Evolutionary conservation across 1,140 invertebrate species (phyloP).

Genomic region (Riptortus pedestris): DNA sequence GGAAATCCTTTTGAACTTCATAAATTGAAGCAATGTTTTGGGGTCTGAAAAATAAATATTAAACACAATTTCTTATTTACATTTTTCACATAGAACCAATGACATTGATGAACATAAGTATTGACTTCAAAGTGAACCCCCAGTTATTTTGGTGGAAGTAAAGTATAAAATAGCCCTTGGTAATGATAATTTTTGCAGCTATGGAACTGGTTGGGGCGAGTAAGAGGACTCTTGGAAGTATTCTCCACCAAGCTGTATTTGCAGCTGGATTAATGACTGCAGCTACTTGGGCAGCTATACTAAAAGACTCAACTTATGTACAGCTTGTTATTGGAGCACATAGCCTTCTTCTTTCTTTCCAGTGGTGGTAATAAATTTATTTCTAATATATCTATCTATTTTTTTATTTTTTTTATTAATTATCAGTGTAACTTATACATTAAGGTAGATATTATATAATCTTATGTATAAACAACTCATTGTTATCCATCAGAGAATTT

Average conservation of each 20-base stretch:
- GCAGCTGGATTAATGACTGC: conserved; percentile 72
- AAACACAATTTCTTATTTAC: not conserved
- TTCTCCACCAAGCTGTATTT: conserved; percentile 69
- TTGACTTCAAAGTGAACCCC: too few relatives aligned
- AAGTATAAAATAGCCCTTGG: too few relatives aligned
- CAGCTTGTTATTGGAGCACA: conserved; percentile 73
- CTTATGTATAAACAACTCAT: not conserved
- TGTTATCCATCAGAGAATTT: too few relatives aligned
- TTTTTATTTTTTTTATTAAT: not conserved
- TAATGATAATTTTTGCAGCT: conserved; percentile 38
- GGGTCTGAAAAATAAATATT: not conserved
- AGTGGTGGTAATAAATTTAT: conserved; percentile 53
- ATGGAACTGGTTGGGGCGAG: conserved; percentile 78
- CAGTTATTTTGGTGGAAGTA: too few relatives aligned
- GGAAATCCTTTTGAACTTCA: not conserved
- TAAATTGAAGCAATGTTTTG: not conserved
- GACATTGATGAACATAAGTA: too few relatives aligned
- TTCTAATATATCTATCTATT: not conserved
- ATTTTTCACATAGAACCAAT: not conserved
- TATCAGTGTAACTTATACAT: not conserved
- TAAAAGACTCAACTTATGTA: conserved; percentile 59
- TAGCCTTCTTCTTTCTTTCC: conserved; percentile 55
- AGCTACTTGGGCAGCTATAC: conserved; percentile 65
- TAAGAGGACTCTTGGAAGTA: conserved; percentile 69
- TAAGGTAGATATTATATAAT: not conserved